Evolutionary conservation across 2,797 vertebrate genomes (phyloP), one percentile per base, ranked within the genome.

Genomic region (Yasuhikotakia modesta): DNA sequence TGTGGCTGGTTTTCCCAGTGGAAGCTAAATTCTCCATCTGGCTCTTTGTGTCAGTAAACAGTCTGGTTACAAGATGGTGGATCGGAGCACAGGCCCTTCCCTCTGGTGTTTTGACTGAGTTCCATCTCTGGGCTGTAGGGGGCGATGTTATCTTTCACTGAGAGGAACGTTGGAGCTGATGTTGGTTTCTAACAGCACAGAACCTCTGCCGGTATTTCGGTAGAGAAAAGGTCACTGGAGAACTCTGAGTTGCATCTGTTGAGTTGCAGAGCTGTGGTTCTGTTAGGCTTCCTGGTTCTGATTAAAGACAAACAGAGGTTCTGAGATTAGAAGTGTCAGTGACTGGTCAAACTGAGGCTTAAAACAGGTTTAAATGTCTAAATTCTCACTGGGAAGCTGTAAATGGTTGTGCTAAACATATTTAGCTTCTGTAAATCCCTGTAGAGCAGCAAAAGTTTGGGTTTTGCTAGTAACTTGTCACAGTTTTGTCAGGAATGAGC

Each of bases 61-160:
- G 89, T 94, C 91, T 92, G 87, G 93, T 94, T 94, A 92, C 91
- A 93, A 95, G 94, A 95, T 95, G 95, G 95, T 94, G 93, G 94
- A 88, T 89, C 90, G 92, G 90, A 89, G 91, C 92, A 90, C 90
- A 87, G 88, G 91, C 84, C 88, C 90, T 89, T 87, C 91, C 86
- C 89, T 86, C 76, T 79, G 87, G 88, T 88, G 86, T 83, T 71
- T 85, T 61, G 86, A 88, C 78, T 85, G 91, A 88, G 91, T 92
- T 92, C 93, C 87, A 86, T 83, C 89, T 87, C 86, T 89, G 82
- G 89, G 93, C 95, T 92, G 92, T 91, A 95, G 96, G 94, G 94
- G 87, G 82, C 87, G 84, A 84, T 85, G 83, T 73, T 39, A 66
- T 79, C 53, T 60, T 43, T 66, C 50, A 74, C 53, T 45, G 61